Percentiles rank a stretch among this genome's conserved stretches.
Evolutionary conservation across 2,888 invertebrate species (phyloP).

Genomic region (Arge pagana): DNA sequence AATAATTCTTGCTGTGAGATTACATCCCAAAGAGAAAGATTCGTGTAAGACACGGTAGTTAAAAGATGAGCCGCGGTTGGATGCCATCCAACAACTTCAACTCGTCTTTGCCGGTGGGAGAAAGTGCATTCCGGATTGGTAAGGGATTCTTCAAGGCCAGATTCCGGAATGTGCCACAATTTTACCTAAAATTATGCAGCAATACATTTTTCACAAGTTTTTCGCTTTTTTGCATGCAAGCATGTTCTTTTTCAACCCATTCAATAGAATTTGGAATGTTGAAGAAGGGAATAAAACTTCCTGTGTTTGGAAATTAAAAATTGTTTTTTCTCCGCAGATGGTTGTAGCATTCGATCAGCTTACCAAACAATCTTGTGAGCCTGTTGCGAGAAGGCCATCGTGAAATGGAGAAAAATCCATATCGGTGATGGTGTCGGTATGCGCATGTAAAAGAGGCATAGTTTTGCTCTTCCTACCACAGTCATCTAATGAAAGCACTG

Average conservation of each 20-base stretch:
- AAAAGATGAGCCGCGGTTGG: conserved; percentile 89
- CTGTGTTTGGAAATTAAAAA: no score
- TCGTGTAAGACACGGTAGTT: conserved; percentile 81
- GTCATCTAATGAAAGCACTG: conserved; percentile 84
- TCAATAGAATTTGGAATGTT: background rate
- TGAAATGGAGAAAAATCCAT: conserved; percentile 96
- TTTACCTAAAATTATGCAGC: conserved; percentile 78
- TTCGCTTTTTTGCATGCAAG: background rate
- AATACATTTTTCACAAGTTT: no score
- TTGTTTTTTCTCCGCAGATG: background rate
- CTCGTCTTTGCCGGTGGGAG: conserved; percentile 80
- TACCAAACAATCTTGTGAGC: conserved; percentile 85
- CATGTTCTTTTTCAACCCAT: background rate
- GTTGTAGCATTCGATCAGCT: no score
- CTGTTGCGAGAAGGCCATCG: conserved; percentile 88
- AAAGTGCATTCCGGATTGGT: conserved; percentile 80
- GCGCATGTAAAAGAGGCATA: conserved; percentile 84
- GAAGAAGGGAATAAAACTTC: background rate
- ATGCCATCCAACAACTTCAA: conserved; percentile 90
- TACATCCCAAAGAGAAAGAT: conserved; percentile 86
- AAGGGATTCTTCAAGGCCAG: conserved; percentile 76
- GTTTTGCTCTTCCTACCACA: conserved; percentile 88
- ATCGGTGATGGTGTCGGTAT: conserved; percentile 90
- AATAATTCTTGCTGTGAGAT: conserved; percentile 80
- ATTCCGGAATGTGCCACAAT: conserved; percentile 87